Evolutionary conservation across 2,888 invertebrate genomes (phyloP).

Genomic region (Acheta domesticus): DNA sequence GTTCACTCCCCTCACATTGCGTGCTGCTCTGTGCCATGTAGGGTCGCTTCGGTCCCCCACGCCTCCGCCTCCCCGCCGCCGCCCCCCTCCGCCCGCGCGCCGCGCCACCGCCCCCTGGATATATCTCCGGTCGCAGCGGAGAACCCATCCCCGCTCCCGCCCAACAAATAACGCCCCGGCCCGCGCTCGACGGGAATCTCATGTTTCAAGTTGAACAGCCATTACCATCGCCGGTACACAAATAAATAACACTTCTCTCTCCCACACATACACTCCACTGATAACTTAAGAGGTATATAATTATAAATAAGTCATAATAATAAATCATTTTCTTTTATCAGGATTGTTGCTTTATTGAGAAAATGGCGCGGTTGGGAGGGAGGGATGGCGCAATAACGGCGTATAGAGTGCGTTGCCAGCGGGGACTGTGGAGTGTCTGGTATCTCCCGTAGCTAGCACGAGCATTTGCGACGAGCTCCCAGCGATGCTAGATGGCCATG

Average conservation of each 20-base stretch:
- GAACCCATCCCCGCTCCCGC: neutral
- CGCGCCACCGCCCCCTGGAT: neutral
- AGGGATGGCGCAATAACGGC: neutral
- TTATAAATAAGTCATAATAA: slow-evolving; percentile 1
- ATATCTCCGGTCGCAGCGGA: neutral
- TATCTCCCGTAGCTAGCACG: too few relatives aligned
- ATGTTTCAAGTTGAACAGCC: slow-evolving; percentile 9
- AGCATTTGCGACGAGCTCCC: too few relatives aligned
- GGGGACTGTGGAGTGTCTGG: too few relatives aligned
- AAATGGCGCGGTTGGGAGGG: neutral
- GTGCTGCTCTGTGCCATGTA: too few relatives aligned
- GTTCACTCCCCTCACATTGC: too few relatives aligned
- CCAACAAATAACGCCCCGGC: neutral
- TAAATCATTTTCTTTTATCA: neutral
- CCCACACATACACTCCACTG: neutral
- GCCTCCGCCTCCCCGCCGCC: too few relatives aligned
- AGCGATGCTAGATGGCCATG: too few relatives aligned
- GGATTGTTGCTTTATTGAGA: neutral
- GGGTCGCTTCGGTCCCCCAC: too few relatives aligned
- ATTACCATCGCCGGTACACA: neutral
- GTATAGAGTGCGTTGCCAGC: neutral
- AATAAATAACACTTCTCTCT: neutral
- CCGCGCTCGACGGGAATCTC: neutral
- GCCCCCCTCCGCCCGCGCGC: too few relatives aligned
- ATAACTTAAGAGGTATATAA: neutral